Percentiles rank a stretch among this genome's conserved stretches.
These are phyloP conservation scores for Erebia palarica DNA, from an alignment of 2,888 invertebrate genomes.

Conservation along the genomic window DNA sequence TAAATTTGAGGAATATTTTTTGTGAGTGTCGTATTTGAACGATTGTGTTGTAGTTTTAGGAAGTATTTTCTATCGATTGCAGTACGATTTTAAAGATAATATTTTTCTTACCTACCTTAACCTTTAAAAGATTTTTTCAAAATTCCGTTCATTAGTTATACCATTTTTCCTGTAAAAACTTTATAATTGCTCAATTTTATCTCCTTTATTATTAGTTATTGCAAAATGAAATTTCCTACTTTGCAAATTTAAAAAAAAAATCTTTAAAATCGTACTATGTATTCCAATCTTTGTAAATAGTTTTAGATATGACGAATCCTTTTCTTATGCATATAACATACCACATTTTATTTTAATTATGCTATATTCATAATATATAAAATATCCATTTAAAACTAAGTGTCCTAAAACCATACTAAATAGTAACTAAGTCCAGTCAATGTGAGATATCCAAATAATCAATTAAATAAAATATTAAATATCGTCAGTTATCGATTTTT, in stretches of 20 bases:
- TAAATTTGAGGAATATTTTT: constrained; percentile 44
- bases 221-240: neutral
- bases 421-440: neutral
- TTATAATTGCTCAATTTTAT: neutral
- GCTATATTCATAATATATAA: neutral
- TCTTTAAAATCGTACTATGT: constrained; percentile 37
- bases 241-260: neutral
- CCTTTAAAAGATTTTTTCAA: neutral
- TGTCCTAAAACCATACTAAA: constrained; percentile 25
- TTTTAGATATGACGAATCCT: constrained; percentile 22
- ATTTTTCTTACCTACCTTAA: neutral
- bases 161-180: neutral
- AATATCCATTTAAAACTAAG: constrained; percentile 14
- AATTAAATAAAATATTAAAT: neutral
- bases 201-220: neutral
- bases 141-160: neutral
- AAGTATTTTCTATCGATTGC: constrained; percentile 19
- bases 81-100: constrained; percentile 30
- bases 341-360: constrained; percentile 1
- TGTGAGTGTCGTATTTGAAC: constrained; percentile 49
- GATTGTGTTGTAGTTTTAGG: constrained; percentile 43
- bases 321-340: constrained; percentile 8
- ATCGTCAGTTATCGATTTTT: neutral
- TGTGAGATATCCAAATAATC: neutral
- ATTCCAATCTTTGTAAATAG: constrained; percentile 21